Conservation (phyloP, 2,797 vertebrate genomes). For the Coregonus sp. region DNA sequence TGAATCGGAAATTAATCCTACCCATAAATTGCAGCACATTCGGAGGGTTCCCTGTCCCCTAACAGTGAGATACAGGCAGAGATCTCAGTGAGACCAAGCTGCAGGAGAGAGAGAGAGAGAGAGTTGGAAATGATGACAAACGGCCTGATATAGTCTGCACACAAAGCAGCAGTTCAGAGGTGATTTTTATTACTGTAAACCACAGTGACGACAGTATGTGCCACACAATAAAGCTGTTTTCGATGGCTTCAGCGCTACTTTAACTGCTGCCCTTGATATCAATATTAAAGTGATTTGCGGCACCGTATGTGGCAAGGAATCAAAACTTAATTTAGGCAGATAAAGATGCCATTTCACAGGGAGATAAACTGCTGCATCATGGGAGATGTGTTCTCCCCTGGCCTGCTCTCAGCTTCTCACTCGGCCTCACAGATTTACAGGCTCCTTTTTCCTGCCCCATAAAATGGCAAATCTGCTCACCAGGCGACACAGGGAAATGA, state of each 20-base stretch:
- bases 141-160: conserved; percentile 63
- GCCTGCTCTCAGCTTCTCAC: conserved; percentile 68
- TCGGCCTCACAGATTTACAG: conserved; percentile 80
- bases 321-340: conserved; percentile 87
- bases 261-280: conserved; percentile 81
- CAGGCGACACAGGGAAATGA: conserved; percentile 83
- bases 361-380: conserved; percentile 84
- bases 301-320: conserved; percentile 84
- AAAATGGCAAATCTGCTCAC: conserved; percentile 81
- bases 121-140: conserved; percentile 52
- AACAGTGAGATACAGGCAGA: conserved; percentile 41
- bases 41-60: conserved; percentile 48
- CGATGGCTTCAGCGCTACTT: conserved; percentile 70
- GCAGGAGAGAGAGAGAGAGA: background rate
- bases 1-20: conserved; percentile 77
- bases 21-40: conserved; percentile 72
- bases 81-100: conserved; percentile 29
- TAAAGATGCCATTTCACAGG: conserved; percentile 84
- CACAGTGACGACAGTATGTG: conserved; percentile 57
- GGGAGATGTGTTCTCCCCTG: conserved; percentile 70
- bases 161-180: conserved; percentile 62
- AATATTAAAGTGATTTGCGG: conserved; percentile 84
- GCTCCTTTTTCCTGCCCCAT: conserved; percentile 81
- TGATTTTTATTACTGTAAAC: conserved; percentile 50
- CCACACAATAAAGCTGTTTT: conserved; percentile 75